Base-by-base conservation (phyloP, 2,888 invertebrate genomes). In the Athalia rosae region DNA sequence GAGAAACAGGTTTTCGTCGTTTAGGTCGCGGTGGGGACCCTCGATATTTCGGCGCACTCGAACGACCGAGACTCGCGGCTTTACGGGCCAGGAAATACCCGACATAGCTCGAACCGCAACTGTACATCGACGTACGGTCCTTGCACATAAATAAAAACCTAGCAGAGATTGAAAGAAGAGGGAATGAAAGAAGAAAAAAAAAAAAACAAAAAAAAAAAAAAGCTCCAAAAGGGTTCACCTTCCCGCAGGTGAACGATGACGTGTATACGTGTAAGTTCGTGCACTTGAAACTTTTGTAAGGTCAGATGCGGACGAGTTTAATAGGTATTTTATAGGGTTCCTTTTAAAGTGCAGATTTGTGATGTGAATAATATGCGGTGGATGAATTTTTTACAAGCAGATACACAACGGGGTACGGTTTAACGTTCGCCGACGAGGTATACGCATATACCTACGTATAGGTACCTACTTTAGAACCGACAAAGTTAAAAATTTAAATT, bases 321-420 rank as follows among this genome's bases (percentile, higher is more conserved):
- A 71, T 71, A 41, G 71, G 58, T 58, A 71, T 71, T 71, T 71
- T 71, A 71, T 71, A 71, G 58, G 56, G 71, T 58, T 71, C 58
- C 15, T 56, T 71, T 58, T 43, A 56, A 43, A 71, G 56, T 58
- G 58, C 8, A 58, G 43, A 58, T 71, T 43, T 13, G 58, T 58
- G 56, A 58, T 71, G 58, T 43, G 71, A 71, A 58, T 71, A 45
- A 71, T n/a, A 71, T 58, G 71, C 43, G 50, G 4, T 4, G n/a
- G 13, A 47, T 9, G 66, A 47, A 7, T 8, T 13, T 47, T 7
- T 4, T 64, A 5, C 7, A 3, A 13, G 28, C 28, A 28, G 28
- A 28, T 5, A 61, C 7, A 11, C 0, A 1, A 45, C 28, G 8
- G 64, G n/a, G 64, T 62, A 62, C 6, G 28, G 28, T 28, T 28